Conservation (phyloP, 53 echinoderm and acorn worm species). For the Echinometra lucunter region DNA sequence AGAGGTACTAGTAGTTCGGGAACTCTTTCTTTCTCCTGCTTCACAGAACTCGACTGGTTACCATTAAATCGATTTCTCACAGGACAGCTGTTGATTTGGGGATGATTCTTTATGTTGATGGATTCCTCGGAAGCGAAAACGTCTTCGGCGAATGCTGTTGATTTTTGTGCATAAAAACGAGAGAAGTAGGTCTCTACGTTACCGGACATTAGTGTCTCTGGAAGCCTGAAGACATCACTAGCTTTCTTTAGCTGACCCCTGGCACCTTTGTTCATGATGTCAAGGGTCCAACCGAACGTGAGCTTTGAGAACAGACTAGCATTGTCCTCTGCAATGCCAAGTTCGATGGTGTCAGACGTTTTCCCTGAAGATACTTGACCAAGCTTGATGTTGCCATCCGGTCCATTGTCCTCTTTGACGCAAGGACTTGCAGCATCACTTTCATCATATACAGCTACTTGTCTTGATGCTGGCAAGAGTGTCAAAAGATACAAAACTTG, state of each 20-base stretch:
- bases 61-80: neutral
- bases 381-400: slow-evolving; percentile 53
- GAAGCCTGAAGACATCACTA: slow-evolving; percentile 80
- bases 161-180: slow-evolving; percentile 37
- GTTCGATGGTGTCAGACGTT: slow-evolving; percentile 15
- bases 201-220: slow-evolving; percentile 58
- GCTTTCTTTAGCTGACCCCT: slow-evolving; percentile 70
- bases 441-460: slow-evolving; percentile 50
- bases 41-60: neutral
- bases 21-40: neutral
- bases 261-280: slow-evolving; percentile 80
- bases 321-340: slow-evolving; percentile 77
- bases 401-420: slow-evolving; percentile 57
- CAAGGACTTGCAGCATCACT: slow-evolving; percentile 44
- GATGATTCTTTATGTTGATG: neutral
- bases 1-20: neutral
- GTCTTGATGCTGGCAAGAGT: slow-evolving; percentile 69
- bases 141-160: slow-evolving; percentile 52
- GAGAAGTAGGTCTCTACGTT: slow-evolving; percentile 68
- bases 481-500: slow-evolving; percentile 79
- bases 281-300: slow-evolving; percentile 76
- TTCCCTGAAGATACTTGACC: neutral
- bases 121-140: slow-evolving; percentile 2
- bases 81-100: neutral
- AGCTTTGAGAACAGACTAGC: slow-evolving; percentile 75